Conservation (phyloP, 2,113 vertebrate genomes). For the Emydocephalus ijimae region DNA sequence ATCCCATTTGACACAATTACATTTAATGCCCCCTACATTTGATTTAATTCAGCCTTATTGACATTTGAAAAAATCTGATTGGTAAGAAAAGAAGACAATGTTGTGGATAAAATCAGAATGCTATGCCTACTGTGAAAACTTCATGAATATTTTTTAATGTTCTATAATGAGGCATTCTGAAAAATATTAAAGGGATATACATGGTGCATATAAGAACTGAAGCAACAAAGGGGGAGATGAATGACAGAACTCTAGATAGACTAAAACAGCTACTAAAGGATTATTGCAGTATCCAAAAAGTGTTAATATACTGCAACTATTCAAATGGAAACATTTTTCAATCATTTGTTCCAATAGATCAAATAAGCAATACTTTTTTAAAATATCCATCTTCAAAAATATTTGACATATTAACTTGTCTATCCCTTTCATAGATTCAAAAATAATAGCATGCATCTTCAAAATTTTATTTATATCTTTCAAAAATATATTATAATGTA, state of each 20-base stretch:
- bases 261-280: background rate
- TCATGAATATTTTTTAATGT: background rate
- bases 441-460: background rate
- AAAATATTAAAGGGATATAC: background rate
- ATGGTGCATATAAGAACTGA: background rate
- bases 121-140: background rate
- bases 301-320: background rate
- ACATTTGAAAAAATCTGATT: background rate
- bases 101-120: background rate
- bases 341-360: background rate
- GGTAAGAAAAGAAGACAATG: background rate
- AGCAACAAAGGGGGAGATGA: background rate
- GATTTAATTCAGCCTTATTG: background rate
- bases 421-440: background rate
- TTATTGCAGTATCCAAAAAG: background rate
- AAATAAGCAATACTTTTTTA: background rate
- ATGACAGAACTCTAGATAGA: background rate
- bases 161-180: background rate
- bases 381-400: background rate
- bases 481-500: background rate
- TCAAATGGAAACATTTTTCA: background rate
- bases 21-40: background rate
- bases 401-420: background rate
- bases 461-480: background rate
- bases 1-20: background rate